These are phyloP conservation scores for Anas platyrhynchos DNA, from an alignment of 2,113 vertebrate species.

Conservation along the genomic window DNA sequence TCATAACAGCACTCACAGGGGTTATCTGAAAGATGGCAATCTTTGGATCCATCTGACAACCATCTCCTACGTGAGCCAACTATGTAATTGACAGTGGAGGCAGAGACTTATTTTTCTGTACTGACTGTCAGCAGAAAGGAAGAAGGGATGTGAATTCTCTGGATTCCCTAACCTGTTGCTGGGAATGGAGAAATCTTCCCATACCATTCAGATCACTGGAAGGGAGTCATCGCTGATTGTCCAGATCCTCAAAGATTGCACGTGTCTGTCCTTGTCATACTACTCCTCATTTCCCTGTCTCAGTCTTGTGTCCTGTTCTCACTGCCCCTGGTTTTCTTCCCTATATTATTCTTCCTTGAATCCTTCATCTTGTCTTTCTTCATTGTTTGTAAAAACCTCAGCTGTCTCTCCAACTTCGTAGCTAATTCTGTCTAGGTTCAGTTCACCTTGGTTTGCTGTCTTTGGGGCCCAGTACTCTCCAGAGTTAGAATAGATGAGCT, in stretches of 20 bases:
- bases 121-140: neutral
- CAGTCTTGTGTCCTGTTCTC: neutral
- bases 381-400: neutral
- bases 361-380: neutral
- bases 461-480: neutral
- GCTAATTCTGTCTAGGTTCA: neutral
- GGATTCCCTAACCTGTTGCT: neutral
- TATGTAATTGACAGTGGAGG: neutral
- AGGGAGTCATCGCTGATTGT: neutral
- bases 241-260: neutral
- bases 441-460: neutral
- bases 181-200: neutral
- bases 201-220: neutral
- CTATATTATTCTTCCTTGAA: neutral
- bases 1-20: neutral
- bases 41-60: neutral
- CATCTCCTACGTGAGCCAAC: neutral
- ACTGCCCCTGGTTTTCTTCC: neutral
- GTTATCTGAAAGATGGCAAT: conserved; percentile 12
- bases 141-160: neutral
- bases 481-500: neutral
- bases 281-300: neutral
- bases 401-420: neutral
- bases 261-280: neutral
- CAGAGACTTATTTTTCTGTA: neutral